A percentile compares a stretch with the other conserved stretches of the same genome.
phyloP scores from a whole-genome alignment of 2,113 vertebrate species.

The Phaetusa simplex region DNA sequence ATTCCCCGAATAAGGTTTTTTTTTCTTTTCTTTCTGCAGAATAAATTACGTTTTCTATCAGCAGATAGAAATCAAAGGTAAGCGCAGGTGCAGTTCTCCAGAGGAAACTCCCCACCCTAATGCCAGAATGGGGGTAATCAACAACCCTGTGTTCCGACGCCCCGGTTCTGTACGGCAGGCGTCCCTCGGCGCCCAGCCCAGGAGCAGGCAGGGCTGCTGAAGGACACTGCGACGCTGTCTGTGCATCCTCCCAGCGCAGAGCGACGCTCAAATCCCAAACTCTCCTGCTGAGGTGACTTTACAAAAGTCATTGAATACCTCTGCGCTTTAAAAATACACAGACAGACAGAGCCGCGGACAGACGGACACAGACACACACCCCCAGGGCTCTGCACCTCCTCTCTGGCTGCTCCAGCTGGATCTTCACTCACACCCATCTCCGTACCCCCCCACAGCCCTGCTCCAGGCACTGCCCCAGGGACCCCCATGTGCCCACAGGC shows the following conservation, averaged over 20 bases:
- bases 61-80: neutral
- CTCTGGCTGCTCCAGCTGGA: neutral
- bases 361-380: neutral
- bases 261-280: neutral
- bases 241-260: neutral
- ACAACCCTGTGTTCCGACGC: neutral
- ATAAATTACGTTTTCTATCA: neutral
- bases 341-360: neutral
- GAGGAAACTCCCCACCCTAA: neutral
- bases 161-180: neutral
- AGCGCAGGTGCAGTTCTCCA: neutral
- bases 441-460: accelerated
- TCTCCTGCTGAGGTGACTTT: neutral
- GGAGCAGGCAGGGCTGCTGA: neutral
- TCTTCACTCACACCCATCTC: accelerated
- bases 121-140: neutral
- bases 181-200: neutral
- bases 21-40: neutral
- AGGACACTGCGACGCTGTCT: accelerated
- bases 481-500: neutral
- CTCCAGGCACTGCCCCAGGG: neutral
- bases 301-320: neutral
- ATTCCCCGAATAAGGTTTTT: neutral
- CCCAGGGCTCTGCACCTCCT: neutral
- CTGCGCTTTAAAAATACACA: no score